Conservation (phyloP, 1,140 invertebrate genomes). For the Maconellicoccus hirsutus region DNA sequence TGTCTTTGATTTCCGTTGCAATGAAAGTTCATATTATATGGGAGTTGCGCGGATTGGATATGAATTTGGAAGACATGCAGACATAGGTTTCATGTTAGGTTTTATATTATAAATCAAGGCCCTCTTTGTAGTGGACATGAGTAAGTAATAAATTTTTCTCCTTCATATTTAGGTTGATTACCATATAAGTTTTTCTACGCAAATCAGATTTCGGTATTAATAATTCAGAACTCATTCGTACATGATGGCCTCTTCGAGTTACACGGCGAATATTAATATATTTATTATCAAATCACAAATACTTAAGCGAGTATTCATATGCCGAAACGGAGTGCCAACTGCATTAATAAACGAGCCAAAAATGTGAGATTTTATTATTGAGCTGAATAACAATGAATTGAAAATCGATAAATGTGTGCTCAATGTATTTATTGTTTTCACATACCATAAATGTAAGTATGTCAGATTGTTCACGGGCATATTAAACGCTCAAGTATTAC, state of each 20-base stretch:
- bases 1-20: neutral
- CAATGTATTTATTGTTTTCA: neutral
- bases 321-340: neutral
- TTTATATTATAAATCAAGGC: neutral
- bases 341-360: neutral
- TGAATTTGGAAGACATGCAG: neutral
- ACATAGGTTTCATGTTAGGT: too few species aligned
- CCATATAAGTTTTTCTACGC: neutral
- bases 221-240: neutral
- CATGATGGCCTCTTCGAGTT: neutral
- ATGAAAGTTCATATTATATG: neutral
- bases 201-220: neutral
- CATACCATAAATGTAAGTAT: neutral
- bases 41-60: neutral
- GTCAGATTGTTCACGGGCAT: neutral
- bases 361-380: neutral
- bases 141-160: conserved; percentile 5
- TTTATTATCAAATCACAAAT: conserved; percentile 1
- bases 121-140: neutral
- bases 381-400: neutral
- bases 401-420: conserved; percentile 4
- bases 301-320: neutral
- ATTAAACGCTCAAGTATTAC: neutral
- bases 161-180: conserved; percentile 5
- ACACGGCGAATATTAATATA: neutral